phyloP scores from a whole-genome alignment of 2,888 invertebrate genomes.

The Ommatoiulus sabulosus region DNA sequence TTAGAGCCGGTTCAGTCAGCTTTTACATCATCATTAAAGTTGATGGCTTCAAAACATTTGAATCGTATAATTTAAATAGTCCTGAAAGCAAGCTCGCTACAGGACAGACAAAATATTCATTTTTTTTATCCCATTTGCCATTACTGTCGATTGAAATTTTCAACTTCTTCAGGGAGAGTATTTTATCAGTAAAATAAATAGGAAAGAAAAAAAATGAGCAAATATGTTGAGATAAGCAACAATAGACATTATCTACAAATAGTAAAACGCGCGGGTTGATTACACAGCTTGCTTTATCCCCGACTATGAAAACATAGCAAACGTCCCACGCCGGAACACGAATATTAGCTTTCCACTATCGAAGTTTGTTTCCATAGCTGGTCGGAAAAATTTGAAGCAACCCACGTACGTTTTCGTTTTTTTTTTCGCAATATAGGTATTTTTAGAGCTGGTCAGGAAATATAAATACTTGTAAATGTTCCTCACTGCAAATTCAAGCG shows the following conservation, averaged over 20 bases:
- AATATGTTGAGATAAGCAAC: background rate
- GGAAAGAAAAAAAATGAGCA: background rate
- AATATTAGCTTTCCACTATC: background rate
- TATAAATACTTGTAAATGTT: no score
- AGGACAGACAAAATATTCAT: background rate
- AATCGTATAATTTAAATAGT: no score
- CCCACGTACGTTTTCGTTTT: background rate
- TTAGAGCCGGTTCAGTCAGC: no score
- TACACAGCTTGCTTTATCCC: background rate
- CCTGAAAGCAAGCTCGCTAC: no score
- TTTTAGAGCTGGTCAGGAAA: no score
- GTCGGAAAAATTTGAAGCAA: background rate
- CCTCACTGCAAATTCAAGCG: no score
- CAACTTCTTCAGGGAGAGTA: no score
- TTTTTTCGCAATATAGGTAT: no score
- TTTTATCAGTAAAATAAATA: background rate
- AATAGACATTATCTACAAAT: background rate
- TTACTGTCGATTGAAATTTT: background rate
- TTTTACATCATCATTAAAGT: no score
- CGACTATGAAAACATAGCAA: background rate
- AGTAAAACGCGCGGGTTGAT: background rate
- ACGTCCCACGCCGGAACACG: background rate
- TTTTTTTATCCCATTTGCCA: background rate
- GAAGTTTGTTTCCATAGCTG: background rate
- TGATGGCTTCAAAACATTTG: no score